A percentile compares a stretch with the other conserved stretches of the same genome.
Evolutionary conservation across 2,113 vertebrate species (phyloP).

Genomic region (Halcyon malimbica): DNA sequence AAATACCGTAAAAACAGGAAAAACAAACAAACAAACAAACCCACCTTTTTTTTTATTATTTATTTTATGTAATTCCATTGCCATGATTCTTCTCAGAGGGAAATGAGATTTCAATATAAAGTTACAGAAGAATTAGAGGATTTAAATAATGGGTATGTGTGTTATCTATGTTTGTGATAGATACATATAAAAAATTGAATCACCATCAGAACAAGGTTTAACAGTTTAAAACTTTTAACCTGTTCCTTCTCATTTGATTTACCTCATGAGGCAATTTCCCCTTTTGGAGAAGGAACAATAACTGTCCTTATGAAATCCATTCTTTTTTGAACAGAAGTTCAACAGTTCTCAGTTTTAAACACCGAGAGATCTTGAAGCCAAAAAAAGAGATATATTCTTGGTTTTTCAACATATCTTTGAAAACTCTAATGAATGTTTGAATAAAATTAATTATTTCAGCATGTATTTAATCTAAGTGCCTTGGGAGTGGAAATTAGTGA

Average conservation of each 20-base stretch:
- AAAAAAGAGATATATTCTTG: background rate
- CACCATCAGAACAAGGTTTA: background rate
- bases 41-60: too few species aligned
- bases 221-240: background rate
- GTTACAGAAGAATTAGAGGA: background rate
- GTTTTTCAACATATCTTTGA: background rate
- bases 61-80: background rate
- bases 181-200: background rate
- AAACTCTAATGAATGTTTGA: background rate
- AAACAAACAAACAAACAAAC: too few species aligned
- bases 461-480: conserved; percentile 16
- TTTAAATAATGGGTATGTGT: background rate
- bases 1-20: background rate
- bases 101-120: background rate
- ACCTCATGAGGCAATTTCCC: background rate
- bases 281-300: background rate
- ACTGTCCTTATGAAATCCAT: background rate
- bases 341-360: background rate
- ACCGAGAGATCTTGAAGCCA: background rate
- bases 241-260: background rate
- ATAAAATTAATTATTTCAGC: background rate
- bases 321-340: background rate
- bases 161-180: background rate
- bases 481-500: background rate
- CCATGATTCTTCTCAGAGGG: background rate